Conservation (phyloP, 1,140 invertebrate genomes). For the Drosophila hydei region DNA sequence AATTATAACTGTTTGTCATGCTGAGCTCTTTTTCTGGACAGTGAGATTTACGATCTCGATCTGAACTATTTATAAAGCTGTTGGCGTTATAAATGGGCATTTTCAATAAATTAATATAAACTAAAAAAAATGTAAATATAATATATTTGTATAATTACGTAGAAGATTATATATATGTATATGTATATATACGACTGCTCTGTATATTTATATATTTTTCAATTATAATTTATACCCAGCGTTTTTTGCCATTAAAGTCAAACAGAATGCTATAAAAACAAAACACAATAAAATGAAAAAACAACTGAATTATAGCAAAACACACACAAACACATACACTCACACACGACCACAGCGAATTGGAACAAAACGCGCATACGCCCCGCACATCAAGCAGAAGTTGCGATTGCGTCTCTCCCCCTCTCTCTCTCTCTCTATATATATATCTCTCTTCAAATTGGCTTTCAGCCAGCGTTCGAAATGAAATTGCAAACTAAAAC, state of each 20-base stretch:
- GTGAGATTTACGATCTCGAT: background rate
- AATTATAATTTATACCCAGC: constrained; percentile 55
- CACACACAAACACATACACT: constrained; percentile 13
- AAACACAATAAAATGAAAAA: constrained; percentile 35
- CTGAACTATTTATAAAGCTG: background rate
- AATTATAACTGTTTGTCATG: constrained; percentile 13
- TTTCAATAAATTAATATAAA: constrained; percentile 47
- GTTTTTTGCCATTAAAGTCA: constrained; percentile 53
- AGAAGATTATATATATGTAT: background rate
- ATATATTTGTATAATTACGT: constrained; percentile 14
- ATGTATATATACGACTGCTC: background rate
- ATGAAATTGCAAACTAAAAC: constrained; percentile 55
- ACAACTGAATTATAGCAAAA: constrained; percentile 46
- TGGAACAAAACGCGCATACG: constrained; percentile 47
- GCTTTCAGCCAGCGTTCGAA: constrained; percentile 63
- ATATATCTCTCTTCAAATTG: constrained; percentile 39
- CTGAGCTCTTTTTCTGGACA: constrained; percentile 32
- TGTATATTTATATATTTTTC: constrained; percentile 17
- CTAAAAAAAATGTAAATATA: background rate
- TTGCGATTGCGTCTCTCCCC: constrained; percentile 29
- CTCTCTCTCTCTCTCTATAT: constrained; percentile 15
- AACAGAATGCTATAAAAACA: constrained; percentile 24
- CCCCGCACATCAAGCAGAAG: constrained; percentile 40
- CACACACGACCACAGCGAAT: constrained; percentile 26
- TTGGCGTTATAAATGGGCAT: constrained; percentile 33